Evolutionary conservation across 2,113 vertebrate species (phyloP).

Genomic region (Symphodus melops): DNA sequence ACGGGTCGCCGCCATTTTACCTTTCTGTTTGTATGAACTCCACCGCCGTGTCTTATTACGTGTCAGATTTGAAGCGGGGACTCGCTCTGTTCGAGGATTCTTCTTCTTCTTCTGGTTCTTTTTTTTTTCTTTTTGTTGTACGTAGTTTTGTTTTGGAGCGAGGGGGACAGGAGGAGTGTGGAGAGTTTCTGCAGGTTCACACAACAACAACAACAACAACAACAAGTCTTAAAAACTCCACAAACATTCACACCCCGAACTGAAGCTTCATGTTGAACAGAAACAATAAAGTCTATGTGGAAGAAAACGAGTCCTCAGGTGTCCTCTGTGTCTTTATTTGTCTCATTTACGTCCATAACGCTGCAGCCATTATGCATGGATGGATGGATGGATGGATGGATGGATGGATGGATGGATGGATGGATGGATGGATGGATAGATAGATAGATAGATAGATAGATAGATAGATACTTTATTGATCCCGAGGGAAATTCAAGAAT

Average conservation of each 20-base stretch:
- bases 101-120: slow-evolving; percentile 4
- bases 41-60: slow-evolving; percentile 41
- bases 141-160: slow-evolving; percentile 20
- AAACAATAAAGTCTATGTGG: slow-evolving; percentile 68
- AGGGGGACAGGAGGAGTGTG: slow-evolving; percentile 8
- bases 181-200: slow-evolving; percentile 46
- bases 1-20: slow-evolving; percentile 8
- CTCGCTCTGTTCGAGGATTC: slow-evolving; percentile 2
- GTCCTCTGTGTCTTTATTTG: slow-evolving; percentile 17
- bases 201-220: slow-evolving; percentile 31
- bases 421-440: too few species aligned
- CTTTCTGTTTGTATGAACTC: slow-evolving; percentile 52
- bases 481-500: too few species aligned
- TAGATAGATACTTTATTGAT: too few species aligned
- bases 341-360: neutral
- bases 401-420: too few species aligned
- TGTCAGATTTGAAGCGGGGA: slow-evolving; percentile 24
- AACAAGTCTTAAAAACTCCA: slow-evolving; percentile 46
- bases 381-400: too few species aligned
- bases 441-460: too few species aligned
- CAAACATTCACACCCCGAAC: slow-evolving; percentile 35
- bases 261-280: slow-evolving; percentile 11
- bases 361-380: too few species aligned
- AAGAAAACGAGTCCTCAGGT: slow-evolving; percentile 16
- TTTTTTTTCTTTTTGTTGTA: neutral